Conservation (phyloP, 2,113 vertebrate genomes). For the Plectropomus leopardus region DNA sequence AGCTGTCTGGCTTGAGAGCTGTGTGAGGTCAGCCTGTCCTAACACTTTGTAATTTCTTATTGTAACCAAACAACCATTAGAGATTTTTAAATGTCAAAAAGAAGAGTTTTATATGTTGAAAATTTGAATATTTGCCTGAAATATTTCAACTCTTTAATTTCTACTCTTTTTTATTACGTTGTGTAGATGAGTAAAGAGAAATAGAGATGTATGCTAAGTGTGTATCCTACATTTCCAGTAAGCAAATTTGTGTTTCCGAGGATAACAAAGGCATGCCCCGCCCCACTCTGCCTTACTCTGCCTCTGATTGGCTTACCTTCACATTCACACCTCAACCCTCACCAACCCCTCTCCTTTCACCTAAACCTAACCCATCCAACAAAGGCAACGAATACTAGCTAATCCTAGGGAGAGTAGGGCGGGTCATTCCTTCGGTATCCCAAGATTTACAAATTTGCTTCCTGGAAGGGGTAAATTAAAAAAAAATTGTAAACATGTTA, state of each 20-base stretch:
- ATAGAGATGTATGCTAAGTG: background rate
- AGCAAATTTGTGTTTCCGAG: too few relatives aligned
- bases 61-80: background rate
- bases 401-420: too few relatives aligned
- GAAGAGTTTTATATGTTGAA: background rate
- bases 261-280: too few relatives aligned
- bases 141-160: background rate
- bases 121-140: background rate
- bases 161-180: too few relatives aligned
- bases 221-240: background rate
- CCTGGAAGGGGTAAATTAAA: background rate
- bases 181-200: background rate
- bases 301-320: too few relatives aligned
- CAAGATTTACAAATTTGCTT: too few relatives aligned
- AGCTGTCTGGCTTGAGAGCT: slow-evolving; percentile 41
- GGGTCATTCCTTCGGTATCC: too few relatives aligned
- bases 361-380: too few relatives aligned
- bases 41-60: background rate
- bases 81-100: background rate
- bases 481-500: background rate
- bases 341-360: too few relatives aligned
- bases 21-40: slow-evolving; percentile 45
- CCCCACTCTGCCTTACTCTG: too few relatives aligned
- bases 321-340: too few relatives aligned
- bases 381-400: too few relatives aligned